These are phyloP conservation scores for Trissonchulus latispiculum DNA, from an alignment of 2,888 invertebrate genomes.

Conservation along the genomic window DNA sequence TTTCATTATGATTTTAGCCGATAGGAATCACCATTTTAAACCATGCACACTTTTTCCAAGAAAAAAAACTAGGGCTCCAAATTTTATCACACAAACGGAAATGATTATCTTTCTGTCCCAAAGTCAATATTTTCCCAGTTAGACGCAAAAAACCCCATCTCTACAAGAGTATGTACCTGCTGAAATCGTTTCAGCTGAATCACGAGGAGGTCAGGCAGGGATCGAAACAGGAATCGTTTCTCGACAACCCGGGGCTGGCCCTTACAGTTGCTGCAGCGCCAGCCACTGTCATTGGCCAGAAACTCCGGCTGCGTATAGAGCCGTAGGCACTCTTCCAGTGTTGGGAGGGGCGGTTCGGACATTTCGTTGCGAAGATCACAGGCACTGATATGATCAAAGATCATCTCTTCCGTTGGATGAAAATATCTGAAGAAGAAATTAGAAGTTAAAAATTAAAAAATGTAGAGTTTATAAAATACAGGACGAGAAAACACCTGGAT, in stretches of 20 bases:
- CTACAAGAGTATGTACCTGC: not conserved
- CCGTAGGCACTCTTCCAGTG: slow-evolving; percentile 12
- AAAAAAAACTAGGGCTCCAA: not conserved
- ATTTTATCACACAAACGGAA: not conserved
- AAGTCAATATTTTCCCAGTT: not conserved
- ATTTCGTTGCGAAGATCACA: slow-evolving; percentile 16
- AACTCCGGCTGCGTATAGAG: slow-evolving; percentile 7
- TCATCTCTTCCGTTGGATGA: slow-evolving; percentile 5
- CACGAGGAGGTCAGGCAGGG: not conserved
- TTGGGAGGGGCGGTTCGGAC: not conserved
- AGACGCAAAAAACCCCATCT: not conserved
- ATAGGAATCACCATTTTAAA: no score
- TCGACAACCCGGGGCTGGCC: not conserved
- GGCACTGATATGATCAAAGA: slow-evolving; percentile 11
- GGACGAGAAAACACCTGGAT: no score
- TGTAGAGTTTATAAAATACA: no score
- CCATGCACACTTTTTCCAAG: no score
- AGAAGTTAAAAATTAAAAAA: no score
- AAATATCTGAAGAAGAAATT: no score
- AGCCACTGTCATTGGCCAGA: not conserved
- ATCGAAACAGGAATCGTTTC: slow-evolving; percentile 3
- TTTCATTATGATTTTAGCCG: no score
- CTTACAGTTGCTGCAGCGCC: slow-evolving; percentile 3
- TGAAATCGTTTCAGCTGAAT: slow-evolving; percentile 3
- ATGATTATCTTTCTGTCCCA: not conserved